These are phyloP conservation scores for Guaruba guarouba DNA, from an alignment of 2,113 vertebrate genomes.

Conservation along the genomic window DNA sequence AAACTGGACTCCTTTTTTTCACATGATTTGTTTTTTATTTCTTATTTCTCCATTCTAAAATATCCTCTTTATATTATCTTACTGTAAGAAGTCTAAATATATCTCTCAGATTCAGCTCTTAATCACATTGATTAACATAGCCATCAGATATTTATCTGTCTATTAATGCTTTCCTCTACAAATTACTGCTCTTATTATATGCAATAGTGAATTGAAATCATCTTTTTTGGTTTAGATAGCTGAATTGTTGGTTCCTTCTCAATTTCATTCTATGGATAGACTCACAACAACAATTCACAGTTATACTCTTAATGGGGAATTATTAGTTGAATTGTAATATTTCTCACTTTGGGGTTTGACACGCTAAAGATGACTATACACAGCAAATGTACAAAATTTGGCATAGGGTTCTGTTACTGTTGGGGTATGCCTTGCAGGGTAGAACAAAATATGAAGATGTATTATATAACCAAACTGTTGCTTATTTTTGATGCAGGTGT, in stretches of 20 bases:
- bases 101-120: neutral
- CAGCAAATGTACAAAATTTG: neutral
- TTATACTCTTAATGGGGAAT: neutral
- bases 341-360: neutral
- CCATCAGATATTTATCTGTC: neutral
- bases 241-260: neutral
- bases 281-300: neutral
- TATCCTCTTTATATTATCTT: neutral
- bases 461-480: neutral
- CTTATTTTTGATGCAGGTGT: slow-evolving; percentile 17
- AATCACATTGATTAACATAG: neutral
- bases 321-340: neutral
- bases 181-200: neutral
- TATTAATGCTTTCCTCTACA: neutral
- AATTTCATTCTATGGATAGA: neutral
- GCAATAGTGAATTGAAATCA: neutral
- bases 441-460: neutral
- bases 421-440: neutral
- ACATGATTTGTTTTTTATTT: neutral
- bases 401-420: neutral
- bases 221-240: neutral
- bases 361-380: neutral
- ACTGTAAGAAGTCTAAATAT: neutral
- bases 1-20: neutral
- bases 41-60: neutral